These are phyloP conservation scores for Bombus waltoni DNA, from an alignment of 1,140 invertebrate species.

Conservation along the genomic window DNA sequence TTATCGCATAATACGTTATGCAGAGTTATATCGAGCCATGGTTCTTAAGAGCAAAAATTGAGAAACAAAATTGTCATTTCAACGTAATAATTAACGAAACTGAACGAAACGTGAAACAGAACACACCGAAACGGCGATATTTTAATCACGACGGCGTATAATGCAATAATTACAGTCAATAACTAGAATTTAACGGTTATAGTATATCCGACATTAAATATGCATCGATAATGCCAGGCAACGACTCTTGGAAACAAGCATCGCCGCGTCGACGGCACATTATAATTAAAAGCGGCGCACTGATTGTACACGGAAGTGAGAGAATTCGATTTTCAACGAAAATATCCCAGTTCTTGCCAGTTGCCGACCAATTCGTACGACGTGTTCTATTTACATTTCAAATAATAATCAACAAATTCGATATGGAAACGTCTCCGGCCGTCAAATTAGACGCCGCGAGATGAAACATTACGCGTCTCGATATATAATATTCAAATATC, in stretches of 20 bases:
- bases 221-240: conserved; percentile 22
- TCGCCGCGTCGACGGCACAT: not conserved
- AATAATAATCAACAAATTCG: conserved; percentile 13
- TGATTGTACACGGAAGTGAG: not conserved
- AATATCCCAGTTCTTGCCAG: not conserved
- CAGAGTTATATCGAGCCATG: not conserved
- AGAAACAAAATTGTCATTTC: not conserved
- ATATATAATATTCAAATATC: not conserved
- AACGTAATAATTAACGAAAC: not conserved
- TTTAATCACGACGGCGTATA: not conserved
- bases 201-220: conserved; percentile 18
- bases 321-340: conserved; percentile 20
- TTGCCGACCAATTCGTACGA: not conserved
- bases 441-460: not conserved
- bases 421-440: not conserved
- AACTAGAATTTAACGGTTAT: conserved; percentile 20
- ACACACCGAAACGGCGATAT: not conserved
- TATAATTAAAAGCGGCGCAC: conserved; percentile 32
- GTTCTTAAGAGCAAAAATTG: not conserved
- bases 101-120: not conserved
- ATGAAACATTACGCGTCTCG: not conserved
- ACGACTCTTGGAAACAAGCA: conserved; percentile 25
- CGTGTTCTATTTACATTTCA: conserved; percentile 19
- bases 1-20: not conserved
- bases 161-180: conserved; percentile 27